A percentile compares a stretch with the other conserved stretches of the same genome.
Evolutionary conservation across 2,888 invertebrate species (phyloP).

Genomic region (Vanessa cardui): DNA sequence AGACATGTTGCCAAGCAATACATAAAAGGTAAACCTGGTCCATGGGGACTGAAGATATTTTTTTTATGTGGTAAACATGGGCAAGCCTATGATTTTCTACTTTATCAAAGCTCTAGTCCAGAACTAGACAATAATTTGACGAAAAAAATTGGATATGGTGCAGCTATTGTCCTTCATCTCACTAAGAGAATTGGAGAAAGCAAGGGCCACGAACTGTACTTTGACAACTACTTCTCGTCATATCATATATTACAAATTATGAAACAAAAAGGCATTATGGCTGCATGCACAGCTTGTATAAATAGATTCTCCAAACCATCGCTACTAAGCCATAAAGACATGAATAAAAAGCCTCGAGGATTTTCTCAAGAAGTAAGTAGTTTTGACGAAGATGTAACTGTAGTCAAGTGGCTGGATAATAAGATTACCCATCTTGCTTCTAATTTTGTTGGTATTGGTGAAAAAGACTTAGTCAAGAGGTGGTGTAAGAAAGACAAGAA

Average conservation of each 20-base stretch:
- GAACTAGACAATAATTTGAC: constrained; percentile 37
- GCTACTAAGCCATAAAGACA: constrained; percentile 41
- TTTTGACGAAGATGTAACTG: constrained; percentile 42
- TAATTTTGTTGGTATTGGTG: constrained; percentile 45
- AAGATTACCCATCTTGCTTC: constrained; percentile 44
- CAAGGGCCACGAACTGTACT: constrained; percentile 42
- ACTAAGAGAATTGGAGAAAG: constrained; percentile 42
- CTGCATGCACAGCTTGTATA: constrained; percentile 40
- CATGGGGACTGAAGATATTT: constrained; percentile 44
- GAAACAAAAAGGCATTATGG: too few relatives aligned
- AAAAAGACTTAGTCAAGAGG: constrained; percentile 37
- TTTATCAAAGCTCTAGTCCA: constrained; percentile 44
- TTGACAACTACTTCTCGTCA: constrained; percentile 47
- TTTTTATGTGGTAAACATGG: constrained; percentile 46
- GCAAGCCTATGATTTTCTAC: constrained; percentile 44
- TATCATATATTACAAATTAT: constrained; percentile 36
- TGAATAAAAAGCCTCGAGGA: constrained; percentile 39
- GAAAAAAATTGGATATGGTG: constrained; percentile 44
- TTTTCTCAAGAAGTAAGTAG: constrained; percentile 23
- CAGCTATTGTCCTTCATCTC: constrained; percentile 43
- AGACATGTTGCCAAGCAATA: constrained; percentile 43
- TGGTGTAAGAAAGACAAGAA: constrained; percentile 42
- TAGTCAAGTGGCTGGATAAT: constrained; percentile 47
- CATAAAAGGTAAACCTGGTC: constrained; percentile 45
- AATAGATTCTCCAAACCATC: constrained; percentile 43